Base-by-base conservation (phyloP, 2,113 vertebrate genomes). In the Nymphicus hollandicus region DNA sequence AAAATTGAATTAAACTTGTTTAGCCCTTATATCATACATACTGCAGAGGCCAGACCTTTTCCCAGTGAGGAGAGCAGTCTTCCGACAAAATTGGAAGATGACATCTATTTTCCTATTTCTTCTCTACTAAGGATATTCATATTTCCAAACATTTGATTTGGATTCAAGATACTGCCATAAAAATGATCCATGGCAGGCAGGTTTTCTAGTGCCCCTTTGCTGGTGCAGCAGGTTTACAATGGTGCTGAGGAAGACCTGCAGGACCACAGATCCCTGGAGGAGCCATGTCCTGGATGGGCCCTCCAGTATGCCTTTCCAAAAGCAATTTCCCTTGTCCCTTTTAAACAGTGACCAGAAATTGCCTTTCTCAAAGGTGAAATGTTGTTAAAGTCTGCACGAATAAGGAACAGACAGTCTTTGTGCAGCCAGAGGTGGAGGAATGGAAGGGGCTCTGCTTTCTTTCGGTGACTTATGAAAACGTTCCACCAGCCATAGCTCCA, bases 1-100 rank as follows among this genome's bases (percentile, higher is more conserved):
- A 76, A 96, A 91, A 86, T 53, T 0, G 5, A 94, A 89, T 84
- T 90, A 89, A 73, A 69, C 56, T 81, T 95, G 31, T 84, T 94
- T 93, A 91, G 86, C 28, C 39, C 46, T 92, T 49, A 44, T 93
- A 79, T 72, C 72, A 56, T 47, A 56, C 33, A 53, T 77, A 92
- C 37, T 46, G 44, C 65, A 91, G 61, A 76, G 80, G 37, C n/a
- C 77, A 87, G 56, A 68, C 4, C 31, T 66, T 55, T 92, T 69
- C 37, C 37, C n/a, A 47, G 13, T 20, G 46, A 88, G 41, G 24
- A 91, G 24, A 77, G 8, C 20, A 83, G 60, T 64, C 50, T 81
- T 84, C 65, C 76, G 52, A 85, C 39, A 89, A 84, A 87, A 81
- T 63, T 58, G 52, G 27, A 93, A 65, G 23, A 69, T 13, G 3